Evolutionary conservation across 1,140 invertebrate species (phyloP).

Genomic region (Ceratitis capitata): DNA sequence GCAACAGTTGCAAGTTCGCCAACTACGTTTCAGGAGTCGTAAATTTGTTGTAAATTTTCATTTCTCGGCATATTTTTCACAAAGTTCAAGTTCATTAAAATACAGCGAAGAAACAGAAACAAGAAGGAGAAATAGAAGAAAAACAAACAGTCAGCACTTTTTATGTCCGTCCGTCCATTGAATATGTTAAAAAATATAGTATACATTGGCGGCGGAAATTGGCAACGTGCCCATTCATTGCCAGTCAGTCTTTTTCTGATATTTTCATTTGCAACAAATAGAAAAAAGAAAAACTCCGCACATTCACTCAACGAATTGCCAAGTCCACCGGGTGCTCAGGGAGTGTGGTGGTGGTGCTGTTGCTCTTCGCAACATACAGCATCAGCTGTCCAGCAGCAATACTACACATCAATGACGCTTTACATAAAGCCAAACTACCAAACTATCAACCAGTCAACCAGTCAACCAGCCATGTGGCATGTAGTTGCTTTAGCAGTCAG

Average conservation of each 20-base stretch:
- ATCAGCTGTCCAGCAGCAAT: constrained; percentile 24
- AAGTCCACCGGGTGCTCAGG: background rate
- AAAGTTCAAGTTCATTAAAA: constrained; percentile 36
- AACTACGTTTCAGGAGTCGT: background rate
- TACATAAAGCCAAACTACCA: too few species aligned
- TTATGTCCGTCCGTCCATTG: background rate
- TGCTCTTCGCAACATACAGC: too few species aligned
- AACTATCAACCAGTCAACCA: too few species aligned
- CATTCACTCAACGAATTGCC: background rate
- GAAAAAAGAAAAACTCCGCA: background rate
- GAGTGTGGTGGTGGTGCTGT: background rate
- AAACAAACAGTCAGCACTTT: background rate
- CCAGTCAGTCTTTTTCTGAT: constrained; percentile 6
- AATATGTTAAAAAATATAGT: background rate
- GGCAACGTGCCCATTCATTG: constrained; percentile 29
- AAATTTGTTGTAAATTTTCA: background rate
- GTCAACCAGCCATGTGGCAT: background rate
- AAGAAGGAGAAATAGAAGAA: background rate
- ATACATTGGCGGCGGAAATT: background rate
- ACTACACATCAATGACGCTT: constrained; percentile 13
- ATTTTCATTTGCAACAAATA: background rate
- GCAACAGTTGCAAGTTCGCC: background rate
- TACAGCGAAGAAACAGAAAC: background rate
- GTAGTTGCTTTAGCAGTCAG: too few species aligned
- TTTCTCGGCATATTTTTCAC: background rate